phyloP scores from a whole-genome alignment of 1,140 invertebrate genomes.

The Luehdorfia chinensis region DNA sequence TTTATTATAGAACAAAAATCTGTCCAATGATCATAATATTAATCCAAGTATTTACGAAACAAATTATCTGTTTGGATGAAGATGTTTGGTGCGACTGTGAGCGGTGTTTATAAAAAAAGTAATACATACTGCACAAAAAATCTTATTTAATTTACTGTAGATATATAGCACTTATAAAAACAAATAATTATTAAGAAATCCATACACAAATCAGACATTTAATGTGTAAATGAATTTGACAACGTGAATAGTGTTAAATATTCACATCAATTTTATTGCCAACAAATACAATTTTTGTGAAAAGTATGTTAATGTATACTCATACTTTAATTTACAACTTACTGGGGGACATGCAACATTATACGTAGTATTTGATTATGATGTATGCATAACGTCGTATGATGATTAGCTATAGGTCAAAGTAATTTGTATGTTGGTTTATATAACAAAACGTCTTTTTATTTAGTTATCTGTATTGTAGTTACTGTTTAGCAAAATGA shows the following conservation, averaged over 20 bases:
- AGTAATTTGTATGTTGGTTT: too few relatives aligned
- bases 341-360: too few relatives aligned
- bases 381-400: too few relatives aligned
- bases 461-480: too few relatives aligned
- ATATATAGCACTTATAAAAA: not conserved
- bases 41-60: not conserved
- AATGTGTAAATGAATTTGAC: not conserved
- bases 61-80: not conserved
- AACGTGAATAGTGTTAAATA: not conserved
- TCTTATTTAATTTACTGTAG: not conserved
- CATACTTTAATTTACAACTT: too few relatives aligned
- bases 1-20: not conserved
- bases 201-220: not conserved
- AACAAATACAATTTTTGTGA: too few relatives aligned
- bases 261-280: too few relatives aligned
- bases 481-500: too few relatives aligned
- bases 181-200: not conserved
- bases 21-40: not conserved
- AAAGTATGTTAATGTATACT: too few relatives aligned
- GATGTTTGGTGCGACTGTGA: not conserved
- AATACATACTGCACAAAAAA: not conserved
- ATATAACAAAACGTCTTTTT: too few relatives aligned
- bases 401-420: too few relatives aligned
- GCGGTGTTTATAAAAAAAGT: not conserved
- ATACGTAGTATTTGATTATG: too few relatives aligned